Base-by-base conservation (phyloP, 1,140 invertebrate genomes). In the Panagrolaimus sp. region DNA sequence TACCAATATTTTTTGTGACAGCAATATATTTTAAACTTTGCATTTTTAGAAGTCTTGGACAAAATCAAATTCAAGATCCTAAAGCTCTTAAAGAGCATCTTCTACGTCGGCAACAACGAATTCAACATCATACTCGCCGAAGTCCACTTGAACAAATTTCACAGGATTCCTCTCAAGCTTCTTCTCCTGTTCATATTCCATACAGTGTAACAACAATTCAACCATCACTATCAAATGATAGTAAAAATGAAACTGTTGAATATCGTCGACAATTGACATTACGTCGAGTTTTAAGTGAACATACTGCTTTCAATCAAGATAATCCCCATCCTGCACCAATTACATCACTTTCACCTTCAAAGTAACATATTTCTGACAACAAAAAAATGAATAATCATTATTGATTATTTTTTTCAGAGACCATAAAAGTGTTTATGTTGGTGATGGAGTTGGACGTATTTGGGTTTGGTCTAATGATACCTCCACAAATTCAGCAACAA, bases 271-370 rank as follows among this genome's bases (percentile, higher is more conserved):
- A 62, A n/a, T 24, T 70, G 58, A 72, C 84, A 9, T 93, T 97
- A 83, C 88, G 94, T 78, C 94, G 92, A 79, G 96, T 97, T 86
- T 86, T 99, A 70, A 98, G 94, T 15, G 97, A 98, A 93, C 95
- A 98, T 83, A 98, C 95, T 71, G 94, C 95, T 38, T 98, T 93
- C 86, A 87, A 94, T 24, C 91, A 93, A 82, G 94, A 98, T 85
- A 98, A 98, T 87, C 89, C 90, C 0, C 92, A 94, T 84, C 95
- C 95, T 52, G 94, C 95, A 32, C 92, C 94, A 63, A 91, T 98
- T 73, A 97, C 94, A 26, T 90, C 93, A 52, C 86, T 97, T 21
- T 90, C 91, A 21, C 89, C 94, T 45, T 93, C 92, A 92, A 88
- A 90, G 90, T 83, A 38, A 66, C 48, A 43, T 75, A 24, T 17